Evolutionary conservation across 2,888 invertebrate species (phyloP).

Genomic region (Thymelicus lineola): DNA sequence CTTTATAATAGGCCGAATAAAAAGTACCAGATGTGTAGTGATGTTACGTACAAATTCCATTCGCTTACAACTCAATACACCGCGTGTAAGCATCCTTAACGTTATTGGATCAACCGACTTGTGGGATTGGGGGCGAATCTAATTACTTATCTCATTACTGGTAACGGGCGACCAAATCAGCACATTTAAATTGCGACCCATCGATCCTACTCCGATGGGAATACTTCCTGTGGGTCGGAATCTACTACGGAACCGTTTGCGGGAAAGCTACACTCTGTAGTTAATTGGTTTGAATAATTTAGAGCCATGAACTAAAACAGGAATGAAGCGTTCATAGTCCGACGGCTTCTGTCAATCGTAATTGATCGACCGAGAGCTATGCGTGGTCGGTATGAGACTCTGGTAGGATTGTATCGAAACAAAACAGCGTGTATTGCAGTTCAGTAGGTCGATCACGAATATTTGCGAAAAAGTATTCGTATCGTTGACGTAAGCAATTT

Average conservation of each 20-base stretch:
- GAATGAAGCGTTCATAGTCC: background rate
- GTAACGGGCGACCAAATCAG: constrained; percentile 67
- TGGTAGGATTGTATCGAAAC: too few relatives aligned
- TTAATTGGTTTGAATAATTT: constrained; percentile 7
- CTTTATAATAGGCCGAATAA: background rate
- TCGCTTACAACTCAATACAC: background rate
- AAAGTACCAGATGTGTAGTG: too few relatives aligned
- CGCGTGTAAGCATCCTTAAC: constrained; percentile 20
- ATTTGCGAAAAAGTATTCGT: too few relatives aligned
- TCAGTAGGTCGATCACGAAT: too few relatives aligned
- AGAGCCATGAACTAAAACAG: background rate
- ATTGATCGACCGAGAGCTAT: background rate
- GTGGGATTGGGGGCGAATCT: constrained; percentile 58
- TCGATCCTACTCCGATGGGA: constrained; percentile 55
- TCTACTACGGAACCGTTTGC: constrained; percentile 6
- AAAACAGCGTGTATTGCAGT: too few relatives aligned
- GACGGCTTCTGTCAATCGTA: background rate
- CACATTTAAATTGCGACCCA: constrained; percentile 62
- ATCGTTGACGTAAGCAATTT: too few relatives aligned
- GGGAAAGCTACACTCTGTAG: constrained; percentile 2
- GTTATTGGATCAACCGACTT: constrained; percentile 38
- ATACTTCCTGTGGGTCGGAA: constrained; percentile 17
- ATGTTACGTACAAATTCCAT: too few relatives aligned
- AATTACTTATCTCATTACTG: constrained; percentile 72
- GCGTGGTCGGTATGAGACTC: background rate